Conservation (phyloP, 2,797 vertebrate species). For the Saxicola maurus region DNA sequence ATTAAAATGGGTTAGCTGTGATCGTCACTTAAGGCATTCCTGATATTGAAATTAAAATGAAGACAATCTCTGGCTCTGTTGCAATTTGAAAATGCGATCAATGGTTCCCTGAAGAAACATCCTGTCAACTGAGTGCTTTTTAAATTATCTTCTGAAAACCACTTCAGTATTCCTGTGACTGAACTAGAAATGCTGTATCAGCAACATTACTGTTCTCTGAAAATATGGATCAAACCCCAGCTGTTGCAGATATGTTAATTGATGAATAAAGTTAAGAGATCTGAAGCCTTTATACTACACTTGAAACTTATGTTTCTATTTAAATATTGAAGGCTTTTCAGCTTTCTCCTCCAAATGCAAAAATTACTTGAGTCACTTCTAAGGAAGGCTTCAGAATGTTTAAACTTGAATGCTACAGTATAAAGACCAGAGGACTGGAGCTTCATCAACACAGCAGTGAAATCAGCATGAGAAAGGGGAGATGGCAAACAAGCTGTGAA, state of each 20-base stretch:
- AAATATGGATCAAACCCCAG: slow-evolving; percentile 48
- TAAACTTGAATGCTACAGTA: background rate
- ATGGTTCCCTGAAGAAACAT: slow-evolving; percentile 52
- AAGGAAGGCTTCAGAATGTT: background rate
- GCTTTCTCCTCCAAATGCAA: background rate
- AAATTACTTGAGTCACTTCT: background rate
- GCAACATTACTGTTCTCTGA: slow-evolving; percentile 45
- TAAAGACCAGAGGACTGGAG: background rate
- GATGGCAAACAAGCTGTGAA: background rate
- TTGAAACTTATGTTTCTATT: slow-evolving; percentile 25
- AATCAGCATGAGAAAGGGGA: background rate
- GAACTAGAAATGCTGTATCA: slow-evolving; percentile 46
- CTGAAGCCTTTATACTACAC: slow-evolving; percentile 7
- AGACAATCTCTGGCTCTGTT: slow-evolving; percentile 37
- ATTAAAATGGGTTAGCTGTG: slow-evolving; percentile 58
- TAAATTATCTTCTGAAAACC: slow-evolving; percentile 43
- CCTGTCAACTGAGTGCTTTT: slow-evolving; percentile 50
- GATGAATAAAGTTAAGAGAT: slow-evolving; percentile 40
- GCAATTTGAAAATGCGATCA: slow-evolving; percentile 39
- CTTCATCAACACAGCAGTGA: background rate
- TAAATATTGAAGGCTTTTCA: slow-evolving; percentile 45
- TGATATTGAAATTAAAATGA: slow-evolving; percentile 56
- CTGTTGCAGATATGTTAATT: slow-evolving; percentile 43
- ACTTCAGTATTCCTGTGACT: slow-evolving; percentile 27
- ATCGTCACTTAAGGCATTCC: slow-evolving; percentile 43